Base-by-base conservation (phyloP, 2,113 vertebrate species). In the Ranitomeya imitator region DNA sequence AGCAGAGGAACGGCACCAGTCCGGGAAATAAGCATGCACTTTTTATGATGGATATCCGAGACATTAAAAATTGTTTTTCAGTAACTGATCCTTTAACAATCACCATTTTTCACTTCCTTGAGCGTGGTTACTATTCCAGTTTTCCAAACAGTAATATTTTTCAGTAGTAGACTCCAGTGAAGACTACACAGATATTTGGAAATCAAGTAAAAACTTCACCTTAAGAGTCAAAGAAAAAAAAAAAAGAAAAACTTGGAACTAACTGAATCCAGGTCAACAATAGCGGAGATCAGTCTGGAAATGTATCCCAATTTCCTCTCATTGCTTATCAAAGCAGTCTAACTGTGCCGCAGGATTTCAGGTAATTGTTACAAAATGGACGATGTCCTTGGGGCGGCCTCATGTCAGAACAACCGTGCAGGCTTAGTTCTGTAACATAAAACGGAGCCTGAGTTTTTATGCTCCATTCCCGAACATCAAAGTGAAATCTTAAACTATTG, bases 371-470 rank as follows among this genome's bases (percentile, higher is more conserved):
- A 81, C 78, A 87, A 87, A 87, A 73, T 1, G 78, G 61, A 54
- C 77, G 59, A 87, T 81, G 86, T 81, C 86, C 77, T 80, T 86
- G 77, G 86, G 86, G 77, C 57, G 21, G 52, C 13, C 61, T 80
- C 63, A 73, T 59, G 78, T 87, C 86, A 87, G 77, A 71, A 81
- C 52, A 87, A 80, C 69, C 15, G n/a, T 26, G 61, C 63, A 59
- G 57, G 77, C 80, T 87, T 87, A 87, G 71, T 87, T 87, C 86
- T 69, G 45, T 80, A 87, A 87, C 63, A 87, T 69, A 80, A 87
- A 57, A 79, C 77, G 59, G 63, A 59, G 86, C 52, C 54, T 18
- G 15, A 71, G n/a, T 31, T 67, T 69, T 67, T 26, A 65, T 14
- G 85, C 76, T 79, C n/a, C 23, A 63, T 51, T 79, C 37, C 54